Percentiles rank a stretch among this genome's conserved stretches.
Conservation (phyloP, 2,797 vertebrate genomes). For the Phataginus tetradactyla region DNA sequence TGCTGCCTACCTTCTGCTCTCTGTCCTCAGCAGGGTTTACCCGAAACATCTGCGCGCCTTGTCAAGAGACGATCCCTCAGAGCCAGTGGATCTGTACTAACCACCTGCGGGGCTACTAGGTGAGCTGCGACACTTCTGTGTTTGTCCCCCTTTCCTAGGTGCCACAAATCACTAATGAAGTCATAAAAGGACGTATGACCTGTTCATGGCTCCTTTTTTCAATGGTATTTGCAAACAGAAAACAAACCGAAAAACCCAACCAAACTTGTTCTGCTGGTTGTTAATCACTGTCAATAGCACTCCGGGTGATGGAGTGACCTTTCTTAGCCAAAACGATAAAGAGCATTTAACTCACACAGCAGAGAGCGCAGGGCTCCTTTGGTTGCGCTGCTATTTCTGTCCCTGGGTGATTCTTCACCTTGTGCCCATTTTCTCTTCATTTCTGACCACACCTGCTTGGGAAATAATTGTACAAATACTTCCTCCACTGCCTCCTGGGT, state of each 20-base stretch:
- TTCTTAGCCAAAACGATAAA: conserved; percentile 82
- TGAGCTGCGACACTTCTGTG: neutral
- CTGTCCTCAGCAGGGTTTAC: neutral
- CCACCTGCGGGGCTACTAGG: neutral
- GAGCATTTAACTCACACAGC: conserved; percentile 81
- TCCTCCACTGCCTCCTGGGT: neutral
- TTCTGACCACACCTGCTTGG: neutral
- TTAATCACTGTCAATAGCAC: conserved; percentile 86
- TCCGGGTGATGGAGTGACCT: conserved; percentile 86
- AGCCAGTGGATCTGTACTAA: neutral
- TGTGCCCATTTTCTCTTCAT: neutral
- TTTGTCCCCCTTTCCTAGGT: conserved; percentile 5
- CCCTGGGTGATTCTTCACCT: neutral
- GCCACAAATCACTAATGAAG: conserved; percentile 36
- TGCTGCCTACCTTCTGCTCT: neutral
- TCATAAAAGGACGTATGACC: conserved; percentile 16
- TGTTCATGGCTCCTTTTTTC: neutral
- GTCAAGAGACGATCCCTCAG: neutral
- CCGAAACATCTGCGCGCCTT: neutral
- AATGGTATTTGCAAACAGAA: conserved; percentile 58
- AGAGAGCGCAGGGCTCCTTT: conserved; percentile 34
- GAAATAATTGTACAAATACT: neutral
- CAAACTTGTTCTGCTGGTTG: conserved; percentile 79
- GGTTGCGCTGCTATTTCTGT: conserved; percentile 29
- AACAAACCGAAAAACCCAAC: conserved; percentile 68